These are phyloP conservation scores for Tachysurus vachellii DNA, from an alignment of 2,113 vertebrate species.

Conservation along the genomic window DNA sequence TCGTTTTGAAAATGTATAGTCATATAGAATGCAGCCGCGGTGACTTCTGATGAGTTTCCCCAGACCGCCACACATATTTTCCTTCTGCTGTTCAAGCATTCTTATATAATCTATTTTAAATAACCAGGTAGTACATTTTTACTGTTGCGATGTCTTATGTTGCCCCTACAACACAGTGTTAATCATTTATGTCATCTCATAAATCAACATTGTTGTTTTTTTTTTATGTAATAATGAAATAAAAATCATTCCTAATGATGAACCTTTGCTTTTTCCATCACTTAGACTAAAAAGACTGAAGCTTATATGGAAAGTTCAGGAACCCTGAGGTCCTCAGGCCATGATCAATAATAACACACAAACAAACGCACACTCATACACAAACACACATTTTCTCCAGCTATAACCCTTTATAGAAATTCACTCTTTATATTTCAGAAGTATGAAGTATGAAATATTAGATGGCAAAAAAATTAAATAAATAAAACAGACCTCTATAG, in stretches of 20 bases:
- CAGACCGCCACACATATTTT: neutral
- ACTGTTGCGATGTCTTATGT: neutral
- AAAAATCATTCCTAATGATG: neutral
- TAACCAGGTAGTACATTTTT: neutral
- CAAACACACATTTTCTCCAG: neutral
- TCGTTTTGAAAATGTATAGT: neutral
- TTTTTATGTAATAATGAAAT: no score
- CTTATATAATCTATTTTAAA: neutral
- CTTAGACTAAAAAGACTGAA: neutral
- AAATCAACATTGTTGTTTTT: neutral
- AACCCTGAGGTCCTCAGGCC: neutral
- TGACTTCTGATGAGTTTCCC: neutral
- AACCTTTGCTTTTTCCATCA: neutral
- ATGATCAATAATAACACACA: neutral
- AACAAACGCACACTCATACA: neutral
- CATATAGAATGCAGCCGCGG: neutral
- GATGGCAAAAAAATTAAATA: neutral
- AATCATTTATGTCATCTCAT: neutral
- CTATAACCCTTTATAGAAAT: neutral
- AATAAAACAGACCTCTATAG: neutral
- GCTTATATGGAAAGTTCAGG: constrained; percentile 1
- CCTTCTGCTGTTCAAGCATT: neutral
- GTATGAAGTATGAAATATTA: no score
- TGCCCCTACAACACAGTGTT: neutral
- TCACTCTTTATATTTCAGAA: neutral